Base-by-base conservation (phyloP, 2,797 vertebrate species). In the Microchirus variegatus region DNA sequence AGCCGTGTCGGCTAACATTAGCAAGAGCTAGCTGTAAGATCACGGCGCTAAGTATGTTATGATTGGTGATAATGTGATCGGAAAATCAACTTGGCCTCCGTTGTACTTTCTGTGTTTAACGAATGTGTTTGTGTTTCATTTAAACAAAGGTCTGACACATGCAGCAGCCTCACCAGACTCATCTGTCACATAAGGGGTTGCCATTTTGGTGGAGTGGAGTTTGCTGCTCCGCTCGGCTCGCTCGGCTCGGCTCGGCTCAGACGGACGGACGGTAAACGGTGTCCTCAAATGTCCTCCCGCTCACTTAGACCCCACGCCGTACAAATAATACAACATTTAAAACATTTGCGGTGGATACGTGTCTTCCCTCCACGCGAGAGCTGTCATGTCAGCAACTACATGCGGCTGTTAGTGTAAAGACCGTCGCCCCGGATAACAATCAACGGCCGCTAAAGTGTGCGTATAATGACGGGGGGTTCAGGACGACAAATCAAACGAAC, bases 101-200 rank as follows among this genome's bases (percentile, higher is more conserved):
- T 0, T 22, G 12, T 1, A 5, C 22, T 3, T 11, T 31, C 2
- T 3, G 2, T 45, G 31, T 41, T 36, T 8, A 22, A 18, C 0
- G 7, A 5, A 0, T 3, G 0, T 49, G 2, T 12, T 16, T n/a
- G 42, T 8, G 37, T 6, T 14, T 51, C 3, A 36, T 13, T 4
- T 38, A n/a, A 16, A 75, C 60, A 74, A 81, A 70, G 47, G 26
- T 58, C 41, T 19, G 37, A 7, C 75, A 78, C 83, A 76, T 72
- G 74, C 61, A 62, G 10, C 40, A 81, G 82, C 75, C 94, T 95
- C 92, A 97, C 96, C 96, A 75, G 95, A 96, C 67, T 97, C 96
- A 89, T 97, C 96, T 82, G 93, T 94, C 74, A 95, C 93, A 96
- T 97, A 98, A 89, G 95, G 95, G 93, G 96, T 96, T 92, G 96